A percentile compares a stretch with the other conserved stretches of the same genome.
phyloP scores from a whole-genome alignment of 2,888 invertebrate species.

The Glaucopsyche alexis region DNA sequence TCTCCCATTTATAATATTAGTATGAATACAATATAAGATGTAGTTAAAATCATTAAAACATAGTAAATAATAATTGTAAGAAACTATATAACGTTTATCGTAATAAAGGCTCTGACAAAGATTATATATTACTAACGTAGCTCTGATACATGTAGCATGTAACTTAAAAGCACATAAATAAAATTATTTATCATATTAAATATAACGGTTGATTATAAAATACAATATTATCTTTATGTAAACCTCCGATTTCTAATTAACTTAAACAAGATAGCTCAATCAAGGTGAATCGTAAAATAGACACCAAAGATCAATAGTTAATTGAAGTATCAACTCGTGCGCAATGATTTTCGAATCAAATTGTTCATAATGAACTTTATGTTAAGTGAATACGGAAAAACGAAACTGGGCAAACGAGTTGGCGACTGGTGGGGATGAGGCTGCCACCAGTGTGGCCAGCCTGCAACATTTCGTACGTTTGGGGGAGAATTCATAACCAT shows the following conservation, averaged over 20 bases:
- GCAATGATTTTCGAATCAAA: constrained; percentile 7
- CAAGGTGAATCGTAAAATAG: not conserved
- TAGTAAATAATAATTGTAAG: no score
- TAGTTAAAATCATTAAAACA: no score
- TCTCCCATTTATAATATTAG: no score
- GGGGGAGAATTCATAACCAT: not conserved
- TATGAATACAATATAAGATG: no score
- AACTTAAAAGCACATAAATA: no score
- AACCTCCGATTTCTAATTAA: not conserved
- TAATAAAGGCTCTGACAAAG: no score
- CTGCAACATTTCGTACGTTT: not conserved
- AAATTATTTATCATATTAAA: no score
- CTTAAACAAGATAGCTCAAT: not conserved
- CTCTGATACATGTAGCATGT: no score
- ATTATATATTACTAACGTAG: no score
- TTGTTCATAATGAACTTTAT: constrained; percentile 21
- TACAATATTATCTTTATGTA: no score
- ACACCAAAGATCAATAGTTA: not conserved
- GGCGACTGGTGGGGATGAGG: constrained; percentile 14
- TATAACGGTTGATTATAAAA: no score
- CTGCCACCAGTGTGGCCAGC: constrained; percentile 6
- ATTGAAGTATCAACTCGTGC: constrained; percentile 7
- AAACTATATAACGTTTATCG: no score
- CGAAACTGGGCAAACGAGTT: constrained; percentile 26
- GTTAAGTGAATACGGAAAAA: constrained; percentile 27